A percentile compares a stretch with the other conserved stretches of the same genome.
phyloP scores from a whole-genome alignment of 2,888 invertebrate genomes.

The Papilio demoleus region DNA sequence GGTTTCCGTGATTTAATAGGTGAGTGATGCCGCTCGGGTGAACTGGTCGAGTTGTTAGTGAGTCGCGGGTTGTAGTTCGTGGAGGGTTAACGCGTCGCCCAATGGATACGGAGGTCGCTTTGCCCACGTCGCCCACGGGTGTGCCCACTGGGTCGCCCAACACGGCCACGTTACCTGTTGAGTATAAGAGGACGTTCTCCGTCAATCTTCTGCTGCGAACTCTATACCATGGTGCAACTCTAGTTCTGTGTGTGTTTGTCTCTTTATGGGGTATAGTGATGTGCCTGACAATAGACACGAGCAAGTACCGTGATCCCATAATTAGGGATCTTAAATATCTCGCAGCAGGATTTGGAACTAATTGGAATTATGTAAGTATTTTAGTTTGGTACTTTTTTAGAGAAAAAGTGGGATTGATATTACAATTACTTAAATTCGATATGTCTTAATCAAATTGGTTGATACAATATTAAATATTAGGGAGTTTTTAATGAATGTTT shows the following conservation, averaged over 20 bases:
- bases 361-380: slow-evolving; percentile 64
- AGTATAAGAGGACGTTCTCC: slow-evolving; percentile 32
- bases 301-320: slow-evolving; percentile 44
- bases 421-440: too few species aligned
- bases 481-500: too few species aligned
- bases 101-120: slow-evolving; percentile 18
- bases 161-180: not conserved
- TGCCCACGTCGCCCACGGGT: not conserved
- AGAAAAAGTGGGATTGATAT: too few species aligned
- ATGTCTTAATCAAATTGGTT: too few species aligned
- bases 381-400: too few species aligned
- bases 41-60: not conserved
- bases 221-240: slow-evolving; percentile 43
- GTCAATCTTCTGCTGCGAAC: slow-evolving; percentile 42
- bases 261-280: slow-evolving; percentile 36
- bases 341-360: slow-evolving; percentile 56
- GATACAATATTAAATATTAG: too few species aligned
- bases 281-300: slow-evolving; percentile 45
- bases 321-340: slow-evolving; percentile 51
- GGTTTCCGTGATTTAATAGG: slow-evolving; percentile 7
- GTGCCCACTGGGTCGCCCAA: not conserved
- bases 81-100: slow-evolving; percentile 15
- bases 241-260: slow-evolving; percentile 41
- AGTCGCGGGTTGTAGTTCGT: not conserved
- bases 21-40: slow-evolving; percentile 1